These are phyloP conservation scores for Cyprinodon variegatus DNA, from an alignment of 2,113 vertebrate species.

Conservation along the genomic window DNA sequence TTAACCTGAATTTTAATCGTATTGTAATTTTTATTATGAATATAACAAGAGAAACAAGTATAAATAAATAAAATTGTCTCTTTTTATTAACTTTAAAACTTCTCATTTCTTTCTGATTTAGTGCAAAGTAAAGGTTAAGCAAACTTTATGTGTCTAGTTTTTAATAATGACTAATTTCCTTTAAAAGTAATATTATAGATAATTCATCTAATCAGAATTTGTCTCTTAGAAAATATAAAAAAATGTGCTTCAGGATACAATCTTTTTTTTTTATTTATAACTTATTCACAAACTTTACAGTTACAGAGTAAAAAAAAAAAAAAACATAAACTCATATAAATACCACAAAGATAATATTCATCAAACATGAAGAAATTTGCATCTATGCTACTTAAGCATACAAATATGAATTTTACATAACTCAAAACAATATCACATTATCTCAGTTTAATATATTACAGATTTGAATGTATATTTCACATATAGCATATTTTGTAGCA, in stretches of 20 bases:
- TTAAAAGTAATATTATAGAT: background rate
- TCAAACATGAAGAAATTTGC: slow-evolving; percentile 34
- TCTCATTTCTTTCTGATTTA: background rate
- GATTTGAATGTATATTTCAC: slow-evolving; percentile 17
- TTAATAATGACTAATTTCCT: background rate
- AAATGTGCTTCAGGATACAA: background rate
- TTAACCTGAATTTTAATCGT: no score
- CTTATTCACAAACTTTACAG: slow-evolving; percentile 69
- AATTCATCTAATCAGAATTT: background rate
- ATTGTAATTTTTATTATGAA: no score
- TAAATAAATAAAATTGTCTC: no score
- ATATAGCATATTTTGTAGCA: slow-evolving; percentile 13
- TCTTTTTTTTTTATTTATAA: slow-evolving; percentile 57
- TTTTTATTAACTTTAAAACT: no score
- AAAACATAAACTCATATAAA: slow-evolving; percentile 61
- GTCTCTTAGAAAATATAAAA: background rate
- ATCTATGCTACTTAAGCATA: slow-evolving; percentile 32
- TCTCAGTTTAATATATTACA: slow-evolving; percentile 17
- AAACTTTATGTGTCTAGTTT: background rate
- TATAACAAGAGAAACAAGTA: no score
- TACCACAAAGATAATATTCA: slow-evolving; percentile 59
- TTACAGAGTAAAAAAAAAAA: slow-evolving; percentile 57
- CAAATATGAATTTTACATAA: slow-evolving; percentile 41
- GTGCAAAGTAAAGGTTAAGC: background rate
- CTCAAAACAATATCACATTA: slow-evolving; percentile 16